These are phyloP conservation scores for Muntiacus reevesi DNA, from an alignment of 2,113 vertebrate species.

Conservation along the genomic window DNA sequence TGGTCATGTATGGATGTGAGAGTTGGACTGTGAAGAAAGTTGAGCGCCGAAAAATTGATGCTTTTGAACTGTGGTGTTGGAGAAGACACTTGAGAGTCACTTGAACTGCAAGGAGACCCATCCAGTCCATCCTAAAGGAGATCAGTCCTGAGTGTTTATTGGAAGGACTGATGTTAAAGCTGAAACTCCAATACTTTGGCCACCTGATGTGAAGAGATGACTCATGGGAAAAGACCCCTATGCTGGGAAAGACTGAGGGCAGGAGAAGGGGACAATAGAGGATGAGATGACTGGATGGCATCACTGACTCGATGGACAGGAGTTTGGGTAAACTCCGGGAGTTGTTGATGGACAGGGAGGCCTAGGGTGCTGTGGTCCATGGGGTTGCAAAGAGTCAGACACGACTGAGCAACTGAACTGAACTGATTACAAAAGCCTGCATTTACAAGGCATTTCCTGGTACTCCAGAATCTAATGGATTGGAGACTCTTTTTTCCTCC, in stretches of 20 bases:
- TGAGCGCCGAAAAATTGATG: rapidly evolving
- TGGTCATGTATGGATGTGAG: not conserved
- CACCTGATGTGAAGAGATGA: not conserved
- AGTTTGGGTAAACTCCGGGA: not conserved
- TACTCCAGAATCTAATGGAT: not conserved
- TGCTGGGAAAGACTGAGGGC: not conserved
- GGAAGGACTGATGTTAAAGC: not conserved
- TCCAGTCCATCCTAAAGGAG: not conserved
- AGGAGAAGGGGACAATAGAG: not conserved
- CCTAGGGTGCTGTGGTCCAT: not conserved
- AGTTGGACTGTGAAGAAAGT: not conserved
- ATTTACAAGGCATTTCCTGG: not conserved
- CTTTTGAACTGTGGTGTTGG: not conserved
- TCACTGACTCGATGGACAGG: not conserved
- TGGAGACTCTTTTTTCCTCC: not conserved
- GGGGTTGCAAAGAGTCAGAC: not conserved
- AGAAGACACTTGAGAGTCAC: not conserved
- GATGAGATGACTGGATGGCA: not conserved
- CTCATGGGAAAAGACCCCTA: rapidly evolving
- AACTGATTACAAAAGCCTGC: not conserved
- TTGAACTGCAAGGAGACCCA: not conserved
- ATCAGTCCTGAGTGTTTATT: not conserved
- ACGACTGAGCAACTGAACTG: rapidly evolving
- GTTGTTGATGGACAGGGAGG: not conserved
- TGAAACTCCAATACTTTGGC: not conserved